Evolutionary conservation across 2,888 invertebrate species (phyloP), one percentile per base, ranked within the genome.

Genomic region (Octonoba sinensis): DNA sequence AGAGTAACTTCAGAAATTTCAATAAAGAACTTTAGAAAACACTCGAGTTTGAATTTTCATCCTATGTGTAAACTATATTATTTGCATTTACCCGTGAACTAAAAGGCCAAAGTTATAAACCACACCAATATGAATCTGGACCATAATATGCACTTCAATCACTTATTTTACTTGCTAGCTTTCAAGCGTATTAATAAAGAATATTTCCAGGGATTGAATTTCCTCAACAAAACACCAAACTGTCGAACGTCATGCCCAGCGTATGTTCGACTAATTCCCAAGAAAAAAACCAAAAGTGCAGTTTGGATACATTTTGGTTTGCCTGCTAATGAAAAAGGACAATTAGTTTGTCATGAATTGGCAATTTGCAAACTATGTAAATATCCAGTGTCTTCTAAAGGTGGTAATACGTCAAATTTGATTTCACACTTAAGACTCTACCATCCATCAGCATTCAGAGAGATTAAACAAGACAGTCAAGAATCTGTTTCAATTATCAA

Each of bases 241-340:
- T 12, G 47, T 15, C 47, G 47, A 47, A 47, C 15, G 11, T 11
- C 11, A 47, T 47, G 47, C 47, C 57, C 57, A 57, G n/a, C 11
- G 57, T 57, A 15, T 18, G n/a, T 12, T 20, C 11, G n/a, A 20
- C n/a, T 57, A 57, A 20, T 57, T 57, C 18, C 57, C 11, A 57
- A 57, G 18, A 57, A 57, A n/a, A 15, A 11, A 8, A 18, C 57
- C 11, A 57, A 57, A 57, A 57, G 57, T 57, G 13, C 11, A 12
- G 20, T n/a, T 57, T 57, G 57, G 57, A 57, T 18, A 15, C n/a
- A 57, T 57, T 57, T 57, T 57, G 18, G 57, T 12, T n/a, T 57
- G 20, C 57, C 57, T 11, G 57, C 57, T 57, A n/a, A 57, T 57
- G 57, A 57, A 57, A n/a, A 16, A 15, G 57, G 57, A 57, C 11